Percentiles rank a stretch among this genome's conserved stretches.
These are phyloP conservation scores for Miniopterus natalensis DNA, from an alignment of 2,113 vertebrate genomes.

Conservation along the genomic window DNA sequence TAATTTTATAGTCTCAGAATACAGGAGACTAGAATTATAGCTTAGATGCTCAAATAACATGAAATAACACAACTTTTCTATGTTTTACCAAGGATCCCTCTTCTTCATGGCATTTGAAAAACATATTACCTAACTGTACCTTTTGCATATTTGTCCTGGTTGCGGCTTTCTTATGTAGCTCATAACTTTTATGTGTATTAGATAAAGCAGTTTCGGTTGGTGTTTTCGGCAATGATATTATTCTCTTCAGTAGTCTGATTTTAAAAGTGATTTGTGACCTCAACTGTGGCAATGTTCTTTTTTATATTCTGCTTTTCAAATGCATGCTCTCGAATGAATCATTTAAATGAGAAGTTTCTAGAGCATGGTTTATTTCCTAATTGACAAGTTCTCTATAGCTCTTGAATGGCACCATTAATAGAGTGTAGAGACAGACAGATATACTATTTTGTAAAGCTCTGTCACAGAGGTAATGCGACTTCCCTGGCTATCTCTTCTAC, in stretches of 20 bases:
- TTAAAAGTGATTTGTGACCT: conserved; percentile 37
- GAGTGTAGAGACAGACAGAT: background rate
- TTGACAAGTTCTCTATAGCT: background rate
- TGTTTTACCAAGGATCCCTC: background rate
- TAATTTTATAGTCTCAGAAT: background rate
- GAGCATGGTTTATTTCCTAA: conserved; percentile 46
- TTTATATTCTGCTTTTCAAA: conserved; percentile 48
- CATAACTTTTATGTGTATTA: background rate
- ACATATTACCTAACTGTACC: background rate
- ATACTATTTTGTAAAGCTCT: conserved; percentile 2
- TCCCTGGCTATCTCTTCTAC: background rate
- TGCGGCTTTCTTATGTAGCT: background rate
- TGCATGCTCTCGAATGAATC: background rate
- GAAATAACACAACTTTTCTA: background rate
- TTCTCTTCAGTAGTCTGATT: conserved; percentile 13
- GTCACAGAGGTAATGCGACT: background rate
- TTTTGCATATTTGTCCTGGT: conserved; percentile 42
- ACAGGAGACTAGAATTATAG: background rate
- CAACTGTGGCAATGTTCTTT: conserved; percentile 8
- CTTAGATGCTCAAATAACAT: background rate
- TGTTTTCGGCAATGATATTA: conserved; percentile 25
- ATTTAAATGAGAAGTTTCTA: conserved; percentile 65
- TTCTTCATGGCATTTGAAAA: conserved; percentile 18
- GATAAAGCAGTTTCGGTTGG: conserved; percentile 21
- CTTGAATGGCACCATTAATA: conserved; percentile 7